phyloP scores from a whole-genome alignment of 1,140 invertebrate genomes.

The Phenacoccus solenopsis region DNA sequence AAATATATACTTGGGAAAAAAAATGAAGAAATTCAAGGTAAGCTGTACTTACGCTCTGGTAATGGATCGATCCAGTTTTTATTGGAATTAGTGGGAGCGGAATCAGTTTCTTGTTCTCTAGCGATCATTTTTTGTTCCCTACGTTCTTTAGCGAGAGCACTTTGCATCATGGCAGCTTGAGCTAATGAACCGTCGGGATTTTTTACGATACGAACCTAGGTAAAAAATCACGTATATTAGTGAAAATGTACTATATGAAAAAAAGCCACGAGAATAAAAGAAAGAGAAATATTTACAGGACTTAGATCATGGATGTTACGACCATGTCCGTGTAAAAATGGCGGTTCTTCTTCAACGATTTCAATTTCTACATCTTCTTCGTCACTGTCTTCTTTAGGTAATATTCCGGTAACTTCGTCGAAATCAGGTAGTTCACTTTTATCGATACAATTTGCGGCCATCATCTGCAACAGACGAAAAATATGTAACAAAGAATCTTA shows the following conservation, averaged over 20 bases:
- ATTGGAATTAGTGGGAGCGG: conserved; percentile 64
- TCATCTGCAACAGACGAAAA: conserved; percentile 30
- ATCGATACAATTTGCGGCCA: conserved; percentile 44
- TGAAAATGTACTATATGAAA: neutral
- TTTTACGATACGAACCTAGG: conserved; percentile 78
- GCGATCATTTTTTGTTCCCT: conserved; percentile 86
- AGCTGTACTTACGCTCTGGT: conserved; percentile 49
- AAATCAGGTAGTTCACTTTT: conserved; percentile 84
- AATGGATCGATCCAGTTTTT: conserved; percentile 95
- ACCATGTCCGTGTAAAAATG: conserved; percentile 86
- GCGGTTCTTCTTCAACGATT: conserved; percentile 94
- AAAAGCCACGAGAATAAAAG: neutral
- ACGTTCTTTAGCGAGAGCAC: conserved; percentile 90
- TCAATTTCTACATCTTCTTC: conserved; percentile 99
- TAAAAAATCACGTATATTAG: neutral
- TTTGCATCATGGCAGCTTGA: conserved; percentile 99
- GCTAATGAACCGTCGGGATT: conserved; percentile 97
- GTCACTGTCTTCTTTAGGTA: conserved; percentile 79
- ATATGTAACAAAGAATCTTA: neutral
- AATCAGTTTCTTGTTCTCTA: conserved; percentile 80
- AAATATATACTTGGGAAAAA: neutral
- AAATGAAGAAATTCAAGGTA: neutral
- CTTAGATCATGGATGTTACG: conserved; percentile 81
- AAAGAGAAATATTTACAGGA: conserved; percentile 44
- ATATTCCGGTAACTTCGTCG: conserved; percentile 73